phyloP scores from a whole-genome alignment of 2,888 invertebrate species.

The Erebia ligea region DNA sequence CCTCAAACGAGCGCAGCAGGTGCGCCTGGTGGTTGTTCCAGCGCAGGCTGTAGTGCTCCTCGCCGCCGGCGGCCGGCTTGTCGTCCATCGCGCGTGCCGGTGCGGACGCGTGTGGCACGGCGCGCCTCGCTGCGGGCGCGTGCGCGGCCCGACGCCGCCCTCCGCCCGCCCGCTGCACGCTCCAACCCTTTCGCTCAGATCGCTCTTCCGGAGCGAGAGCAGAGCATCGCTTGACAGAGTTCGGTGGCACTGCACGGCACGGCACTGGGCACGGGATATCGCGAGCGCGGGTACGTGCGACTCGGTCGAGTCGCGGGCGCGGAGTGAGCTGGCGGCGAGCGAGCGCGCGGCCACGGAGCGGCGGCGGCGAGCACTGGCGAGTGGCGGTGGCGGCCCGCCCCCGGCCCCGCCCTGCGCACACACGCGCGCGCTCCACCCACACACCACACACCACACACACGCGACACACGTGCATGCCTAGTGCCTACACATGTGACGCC shows the following conservation, averaged over 20 bases:
- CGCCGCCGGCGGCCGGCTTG: constrained; percentile 68
- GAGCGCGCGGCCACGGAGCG: constrained; percentile 62
- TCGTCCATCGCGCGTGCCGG: constrained; percentile 77
- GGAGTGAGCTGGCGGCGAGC: constrained; percentile 53
- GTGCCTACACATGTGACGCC: constrained; percentile 74
- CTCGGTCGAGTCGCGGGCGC: constrained; percentile 70
- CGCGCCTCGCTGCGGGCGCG: constrained; percentile 60
- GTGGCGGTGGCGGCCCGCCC: constrained; percentile 57
- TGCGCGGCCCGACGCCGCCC: constrained; percentile 74
- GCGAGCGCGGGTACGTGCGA: constrained; percentile 58
- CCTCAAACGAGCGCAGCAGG: constrained; percentile 93
- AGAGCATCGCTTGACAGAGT: constrained; percentile 62
- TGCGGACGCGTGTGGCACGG: constrained; percentile 63
- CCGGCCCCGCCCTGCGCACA: constrained; percentile 66
- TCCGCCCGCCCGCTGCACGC: constrained; percentile 64
- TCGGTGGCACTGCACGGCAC: constrained; percentile 59
- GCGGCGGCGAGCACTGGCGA: constrained; percentile 58
- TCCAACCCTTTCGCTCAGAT: constrained; percentile 77
- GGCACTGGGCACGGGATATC: constrained; percentile 59
- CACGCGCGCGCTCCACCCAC: constrained; percentile 51
- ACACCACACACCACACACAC: constrained; percentile 65
- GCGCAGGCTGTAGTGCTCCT: constrained; percentile 95
- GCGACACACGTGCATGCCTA: constrained; percentile 68
- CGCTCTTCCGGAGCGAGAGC: constrained; percentile 65
- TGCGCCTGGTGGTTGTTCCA: constrained; percentile 97